phyloP scores from a whole-genome alignment of 2,888 invertebrate species.

The Catocala fraxini region DNA sequence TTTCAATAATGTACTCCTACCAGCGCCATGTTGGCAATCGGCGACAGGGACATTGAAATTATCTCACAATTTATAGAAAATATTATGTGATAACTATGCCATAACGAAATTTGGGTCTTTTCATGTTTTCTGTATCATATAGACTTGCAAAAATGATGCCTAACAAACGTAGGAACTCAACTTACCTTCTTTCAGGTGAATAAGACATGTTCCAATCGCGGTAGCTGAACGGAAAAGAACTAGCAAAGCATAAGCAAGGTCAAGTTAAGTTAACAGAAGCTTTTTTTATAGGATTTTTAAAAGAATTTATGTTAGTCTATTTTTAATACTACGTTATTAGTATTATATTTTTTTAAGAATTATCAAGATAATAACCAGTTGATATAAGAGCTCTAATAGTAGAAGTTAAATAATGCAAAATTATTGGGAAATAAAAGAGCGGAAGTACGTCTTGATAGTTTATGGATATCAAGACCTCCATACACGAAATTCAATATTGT shows the following conservation, averaged over 20 bases:
- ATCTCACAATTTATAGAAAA: constrained; percentile 57
- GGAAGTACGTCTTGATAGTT: constrained; percentile 71
- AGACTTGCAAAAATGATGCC: constrained; percentile 48
- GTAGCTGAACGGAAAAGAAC: constrained; percentile 92
- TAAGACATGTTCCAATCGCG: constrained; percentile 94
- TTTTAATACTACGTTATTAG: constrained; percentile 44
- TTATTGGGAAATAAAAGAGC: constrained; percentile 73
- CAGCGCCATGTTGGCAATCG: constrained; percentile 88
- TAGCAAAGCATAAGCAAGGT: constrained; percentile 89
- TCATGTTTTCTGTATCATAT: constrained; percentile 36
- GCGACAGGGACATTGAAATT: constrained; percentile 72
- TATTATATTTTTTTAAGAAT: constrained; percentile 66
- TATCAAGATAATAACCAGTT: constrained; percentile 54
- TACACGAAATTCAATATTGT: constrained; percentile 12
- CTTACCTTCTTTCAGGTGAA: constrained; percentile 94
- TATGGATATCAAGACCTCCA: constrained; percentile 33
- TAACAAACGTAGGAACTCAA: constrained; percentile 70
- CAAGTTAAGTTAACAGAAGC: constrained; percentile 85
- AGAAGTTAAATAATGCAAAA: constrained; percentile 63
- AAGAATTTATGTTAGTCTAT: constrained; percentile 28
- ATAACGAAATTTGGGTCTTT: constrained; percentile 26
- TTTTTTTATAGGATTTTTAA: constrained; percentile 64
- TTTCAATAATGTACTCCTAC: constrained; percentile 75
- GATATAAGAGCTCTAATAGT: constrained; percentile 49
- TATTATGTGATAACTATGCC: constrained; percentile 33